Percentiles rank a stretch among this genome's conserved stretches.
phyloP scores from a whole-genome alignment of 2,797 vertebrate genomes.

The Squalus acanthias region DNA sequence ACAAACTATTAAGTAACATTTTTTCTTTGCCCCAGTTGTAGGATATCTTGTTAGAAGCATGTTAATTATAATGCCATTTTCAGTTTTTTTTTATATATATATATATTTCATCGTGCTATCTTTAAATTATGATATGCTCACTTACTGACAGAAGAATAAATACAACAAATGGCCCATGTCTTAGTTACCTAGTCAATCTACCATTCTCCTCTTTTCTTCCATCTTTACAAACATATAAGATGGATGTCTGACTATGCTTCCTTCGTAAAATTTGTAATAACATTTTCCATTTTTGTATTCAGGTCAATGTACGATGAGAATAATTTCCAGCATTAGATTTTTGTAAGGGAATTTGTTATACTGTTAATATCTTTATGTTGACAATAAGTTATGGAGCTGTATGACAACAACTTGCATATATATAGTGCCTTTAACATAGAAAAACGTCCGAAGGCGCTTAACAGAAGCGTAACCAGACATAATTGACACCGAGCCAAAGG shows the following conservation, averaged over 20 bases:
- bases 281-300: neutral
- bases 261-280: neutral
- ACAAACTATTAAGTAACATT: neutral
- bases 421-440: neutral
- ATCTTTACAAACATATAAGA: neutral
- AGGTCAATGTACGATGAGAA: neutral
- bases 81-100: neutral
- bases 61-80: neutral
- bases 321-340: neutral
- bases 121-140: neutral
- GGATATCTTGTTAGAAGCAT: neutral
- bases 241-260: neutral
- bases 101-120: neutral
- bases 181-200: neutral
- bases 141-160: neutral
- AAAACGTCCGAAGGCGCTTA: neutral
- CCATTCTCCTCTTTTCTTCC: neutral
- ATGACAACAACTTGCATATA: neutral
- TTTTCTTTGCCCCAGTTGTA: neutral
- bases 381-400: neutral
- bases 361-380: neutral
- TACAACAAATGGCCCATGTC: neutral
- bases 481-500: neutral
- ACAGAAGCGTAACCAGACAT: neutral
- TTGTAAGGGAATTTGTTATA: neutral